A percentile compares a stretch with the other conserved stretches of the same genome.
Conservation (phyloP, 2,888 invertebrate genomes). For the Drosophila histrio region DNA sequence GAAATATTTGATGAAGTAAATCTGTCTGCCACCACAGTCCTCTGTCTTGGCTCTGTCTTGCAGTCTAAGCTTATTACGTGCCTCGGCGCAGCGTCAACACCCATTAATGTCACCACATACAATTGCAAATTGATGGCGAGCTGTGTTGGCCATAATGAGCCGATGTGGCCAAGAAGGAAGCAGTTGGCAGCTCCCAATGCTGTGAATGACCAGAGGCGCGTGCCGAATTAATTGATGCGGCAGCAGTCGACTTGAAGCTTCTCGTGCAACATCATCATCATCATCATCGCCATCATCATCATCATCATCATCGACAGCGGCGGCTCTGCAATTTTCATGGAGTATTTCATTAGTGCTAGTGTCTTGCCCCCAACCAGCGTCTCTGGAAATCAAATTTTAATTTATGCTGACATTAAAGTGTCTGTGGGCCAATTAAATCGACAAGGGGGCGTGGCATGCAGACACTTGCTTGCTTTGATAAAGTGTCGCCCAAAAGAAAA, state of each 20-base stretch:
- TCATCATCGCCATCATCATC: slow-evolving; percentile 35
- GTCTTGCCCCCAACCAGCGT: slow-evolving; percentile 14
- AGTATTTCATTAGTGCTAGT: slow-evolving; percentile 61
- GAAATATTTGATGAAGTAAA: background rate
- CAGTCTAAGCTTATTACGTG: slow-evolving; percentile 50
- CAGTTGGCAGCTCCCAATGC: background rate
- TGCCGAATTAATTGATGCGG: slow-evolving; percentile 67
- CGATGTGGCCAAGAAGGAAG: slow-evolving; percentile 25
- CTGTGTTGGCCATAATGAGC: slow-evolving; percentile 56
- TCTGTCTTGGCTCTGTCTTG: background rate
- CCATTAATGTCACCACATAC: slow-evolving; percentile 40
- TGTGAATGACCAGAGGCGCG: slow-evolving; percentile 37
- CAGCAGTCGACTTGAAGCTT: slow-evolving; percentile 20
- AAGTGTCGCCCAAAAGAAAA: slow-evolving; percentile 20
- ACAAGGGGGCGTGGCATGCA: slow-evolving; percentile 33
- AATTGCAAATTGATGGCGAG: slow-evolving; percentile 59
- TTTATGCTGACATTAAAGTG: slow-evolving; percentile 73
- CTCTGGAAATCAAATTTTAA: slow-evolving; percentile 66
- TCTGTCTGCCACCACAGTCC: background rate
- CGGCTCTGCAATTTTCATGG: slow-evolving; percentile 41
- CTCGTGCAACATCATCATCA: slow-evolving; percentile 26
- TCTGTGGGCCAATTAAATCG: slow-evolving; percentile 67
- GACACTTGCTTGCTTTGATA: slow-evolving; percentile 26
- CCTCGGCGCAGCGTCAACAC: slow-evolving; percentile 26
- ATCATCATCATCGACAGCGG: background rate